Conservation (phyloP, 2,888 invertebrate genomes). For the Pogonocherus hispidulus region DNA sequence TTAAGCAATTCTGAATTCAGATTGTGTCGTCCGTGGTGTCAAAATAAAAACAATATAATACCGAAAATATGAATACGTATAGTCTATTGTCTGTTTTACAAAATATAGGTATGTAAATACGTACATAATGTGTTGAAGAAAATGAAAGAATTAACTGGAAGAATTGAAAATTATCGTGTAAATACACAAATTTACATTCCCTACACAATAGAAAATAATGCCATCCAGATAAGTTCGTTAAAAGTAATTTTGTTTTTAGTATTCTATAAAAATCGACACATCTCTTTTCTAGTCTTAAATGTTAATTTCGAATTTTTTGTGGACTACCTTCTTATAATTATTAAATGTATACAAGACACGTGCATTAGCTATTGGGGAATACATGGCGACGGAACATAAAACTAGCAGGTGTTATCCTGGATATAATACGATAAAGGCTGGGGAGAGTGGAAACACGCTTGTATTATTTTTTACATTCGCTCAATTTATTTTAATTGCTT, state of each 20-base stretch:
- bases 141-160: not conserved
- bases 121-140: not conserved
- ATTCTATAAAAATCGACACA: not conserved
- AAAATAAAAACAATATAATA: no score
- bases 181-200: no score
- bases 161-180: not conserved
- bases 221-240: no score
- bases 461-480: not conserved
- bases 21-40: no score
- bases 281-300: not conserved
- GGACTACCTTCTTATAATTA: not conserved
- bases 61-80: no score
- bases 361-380: not conserved
- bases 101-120: no score
- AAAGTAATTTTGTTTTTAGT: no score
- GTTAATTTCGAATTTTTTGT: not conserved
- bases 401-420: not conserved
- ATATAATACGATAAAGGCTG: not conserved
- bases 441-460: not conserved
- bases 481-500: not conserved
- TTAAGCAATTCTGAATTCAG: no score
- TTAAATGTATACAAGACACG: no score
- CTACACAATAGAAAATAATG: no score
- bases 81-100: no score
- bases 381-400: not conserved